These are phyloP conservation scores for Megamerina dolium DNA, from an alignment of 2,888 invertebrate species.

Conservation along the genomic window DNA sequence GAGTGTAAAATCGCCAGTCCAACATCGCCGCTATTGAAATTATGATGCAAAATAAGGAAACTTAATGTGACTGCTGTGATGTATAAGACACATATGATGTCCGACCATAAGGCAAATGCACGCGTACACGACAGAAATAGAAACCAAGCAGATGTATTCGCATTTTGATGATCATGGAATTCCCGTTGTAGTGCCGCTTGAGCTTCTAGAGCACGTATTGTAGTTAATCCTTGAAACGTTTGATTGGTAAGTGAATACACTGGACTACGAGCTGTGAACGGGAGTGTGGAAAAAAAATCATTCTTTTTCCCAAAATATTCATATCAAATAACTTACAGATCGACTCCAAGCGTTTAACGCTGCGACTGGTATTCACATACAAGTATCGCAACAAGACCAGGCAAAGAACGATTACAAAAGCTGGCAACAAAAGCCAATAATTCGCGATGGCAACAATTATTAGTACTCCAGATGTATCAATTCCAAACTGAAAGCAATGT, in stretches of 20 bases:
- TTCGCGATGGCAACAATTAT: conserved; percentile 62
- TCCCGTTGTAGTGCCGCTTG: conserved; percentile 58
- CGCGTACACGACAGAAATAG: conserved; percentile 81
- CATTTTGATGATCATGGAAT: conserved; percentile 59
- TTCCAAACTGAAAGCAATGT: conserved; percentile 35
- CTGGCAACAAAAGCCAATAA: conserved; percentile 57
- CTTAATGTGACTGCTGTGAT: conserved; percentile 79
- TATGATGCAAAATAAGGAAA: conserved; percentile 61
- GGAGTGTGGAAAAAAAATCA: neutral
- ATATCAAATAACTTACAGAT: conserved; percentile 35
- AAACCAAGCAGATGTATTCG: conserved; percentile 69
- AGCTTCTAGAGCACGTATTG: conserved; percentile 67
- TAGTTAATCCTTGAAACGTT: conserved; percentile 68
- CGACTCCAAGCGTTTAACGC: conserved; percentile 51
- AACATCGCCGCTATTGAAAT: conserved; percentile 56
- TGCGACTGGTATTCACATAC: conserved; percentile 54
- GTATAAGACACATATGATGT: conserved; percentile 80
- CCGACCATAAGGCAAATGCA: conserved; percentile 90
- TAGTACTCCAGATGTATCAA: conserved; percentile 52
- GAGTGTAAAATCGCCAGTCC: conserved; percentile 69
- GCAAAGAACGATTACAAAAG: conserved; percentile 54
- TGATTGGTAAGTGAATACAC: conserved; percentile 71
- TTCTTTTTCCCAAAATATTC: neutral
- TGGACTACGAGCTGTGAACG: conserved; percentile 64
- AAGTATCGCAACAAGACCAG: conserved; percentile 57